phyloP scores from a whole-genome alignment of 2,888 invertebrate species.

The Geophilus truncorum region DNA sequence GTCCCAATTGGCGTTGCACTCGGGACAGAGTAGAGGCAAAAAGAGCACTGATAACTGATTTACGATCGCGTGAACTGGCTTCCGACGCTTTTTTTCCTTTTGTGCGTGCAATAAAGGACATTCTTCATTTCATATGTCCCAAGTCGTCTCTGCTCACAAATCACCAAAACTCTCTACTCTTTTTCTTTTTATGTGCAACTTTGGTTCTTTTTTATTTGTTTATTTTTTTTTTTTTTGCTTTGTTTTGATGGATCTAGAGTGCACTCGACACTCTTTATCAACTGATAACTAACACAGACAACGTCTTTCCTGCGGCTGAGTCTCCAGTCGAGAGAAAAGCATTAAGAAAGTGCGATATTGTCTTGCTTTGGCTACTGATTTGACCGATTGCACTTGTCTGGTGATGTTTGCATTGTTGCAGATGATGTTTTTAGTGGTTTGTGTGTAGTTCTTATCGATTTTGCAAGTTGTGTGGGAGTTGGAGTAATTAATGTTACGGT shows the following conservation, averaged over 20 bases:
- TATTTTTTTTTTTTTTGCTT: not conserved
- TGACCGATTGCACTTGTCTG: not conserved
- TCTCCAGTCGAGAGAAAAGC: no score
- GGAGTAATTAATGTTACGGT: not conserved
- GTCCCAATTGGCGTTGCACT: not conserved
- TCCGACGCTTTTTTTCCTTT: not conserved
- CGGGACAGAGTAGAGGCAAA: not conserved
- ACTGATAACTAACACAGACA: not conserved
- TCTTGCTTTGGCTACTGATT: not conserved
- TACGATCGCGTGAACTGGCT: not conserved
- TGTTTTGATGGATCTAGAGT: not conserved
- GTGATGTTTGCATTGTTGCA: not conserved
- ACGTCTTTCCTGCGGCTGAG: no score
- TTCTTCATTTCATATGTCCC: constrained; percentile 6
- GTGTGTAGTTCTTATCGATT: not conserved
- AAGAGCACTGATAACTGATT: not conserved
- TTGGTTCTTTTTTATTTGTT: not conserved
- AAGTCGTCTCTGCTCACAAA: not conserved
- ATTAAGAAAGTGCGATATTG: not conserved
- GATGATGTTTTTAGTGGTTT: not conserved
- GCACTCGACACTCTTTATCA: not conserved
- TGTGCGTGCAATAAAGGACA: not conserved
- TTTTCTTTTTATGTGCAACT: no score
- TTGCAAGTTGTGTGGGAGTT: no score
- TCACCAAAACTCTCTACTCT: not conserved